Evolutionary conservation across 1,140 invertebrate species (phyloP).

Genomic region (Nephila pilipes): DNA sequence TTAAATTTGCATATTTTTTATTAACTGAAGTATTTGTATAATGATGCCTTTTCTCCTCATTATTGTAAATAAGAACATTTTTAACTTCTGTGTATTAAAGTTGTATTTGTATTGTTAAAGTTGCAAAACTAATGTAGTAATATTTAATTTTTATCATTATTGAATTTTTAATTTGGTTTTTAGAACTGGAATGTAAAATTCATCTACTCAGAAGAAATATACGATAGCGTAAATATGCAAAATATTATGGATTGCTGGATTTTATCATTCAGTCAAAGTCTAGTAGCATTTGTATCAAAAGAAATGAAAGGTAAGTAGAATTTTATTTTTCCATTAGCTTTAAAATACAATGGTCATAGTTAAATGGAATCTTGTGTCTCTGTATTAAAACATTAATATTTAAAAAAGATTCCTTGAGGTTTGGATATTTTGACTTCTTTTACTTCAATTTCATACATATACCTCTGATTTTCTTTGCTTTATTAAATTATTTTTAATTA

Average conservation of each 20-base stretch:
- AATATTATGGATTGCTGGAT: conserved; percentile 99
- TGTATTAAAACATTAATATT: too few relatives aligned
- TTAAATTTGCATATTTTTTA: too few relatives aligned
- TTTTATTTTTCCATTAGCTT: neutral
- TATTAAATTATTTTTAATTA: too few relatives aligned
- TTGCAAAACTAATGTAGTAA: too few relatives aligned
- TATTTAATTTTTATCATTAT: neutral
- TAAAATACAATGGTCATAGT: too few relatives aligned
- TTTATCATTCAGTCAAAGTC: conserved; percentile 95
- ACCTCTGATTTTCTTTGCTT: too few relatives aligned
- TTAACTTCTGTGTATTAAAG: neutral
- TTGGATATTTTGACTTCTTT: neutral
- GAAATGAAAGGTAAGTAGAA: conserved; percentile 89
- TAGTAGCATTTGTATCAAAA: conserved; percentile 92
- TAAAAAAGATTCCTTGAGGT: too few relatives aligned
- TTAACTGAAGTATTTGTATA: too few relatives aligned
- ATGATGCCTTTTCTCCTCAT: too few relatives aligned
- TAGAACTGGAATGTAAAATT: conserved; percentile 84
- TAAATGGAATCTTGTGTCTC: too few relatives aligned
- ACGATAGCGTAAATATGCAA: conserved; percentile 58
- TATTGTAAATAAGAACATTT: neutral
- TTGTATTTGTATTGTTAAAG: neutral
- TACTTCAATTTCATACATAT: too few relatives aligned
- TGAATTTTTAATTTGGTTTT: conserved; percentile 49
- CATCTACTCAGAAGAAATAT: conserved; percentile 81